These are phyloP conservation scores for Python bivittatus DNA, from an alignment of 2,113 vertebrate species.

Conservation along the genomic window DNA sequence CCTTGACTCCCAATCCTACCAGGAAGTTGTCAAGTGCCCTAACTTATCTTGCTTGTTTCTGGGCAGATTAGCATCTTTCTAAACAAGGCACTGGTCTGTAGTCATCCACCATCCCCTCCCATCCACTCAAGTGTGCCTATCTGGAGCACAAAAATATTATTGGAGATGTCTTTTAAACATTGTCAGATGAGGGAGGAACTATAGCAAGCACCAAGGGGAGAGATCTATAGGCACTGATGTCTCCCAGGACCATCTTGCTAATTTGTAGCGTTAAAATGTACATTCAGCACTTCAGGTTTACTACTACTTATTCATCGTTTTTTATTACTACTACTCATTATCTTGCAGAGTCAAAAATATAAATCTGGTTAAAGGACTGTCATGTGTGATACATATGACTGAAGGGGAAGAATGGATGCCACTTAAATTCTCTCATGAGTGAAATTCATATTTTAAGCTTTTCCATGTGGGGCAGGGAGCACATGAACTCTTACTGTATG, in stretches of 20 bases:
- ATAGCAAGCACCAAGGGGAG: background rate
- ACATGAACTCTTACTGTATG: background rate
- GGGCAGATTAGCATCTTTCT: background rate
- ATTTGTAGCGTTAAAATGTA: background rate
- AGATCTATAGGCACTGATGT: background rate
- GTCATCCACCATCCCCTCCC: background rate
- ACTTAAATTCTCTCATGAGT: background rate
- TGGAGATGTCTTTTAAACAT: background rate
- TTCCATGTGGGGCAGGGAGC: background rate
- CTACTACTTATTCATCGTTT: background rate
- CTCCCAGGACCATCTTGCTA: background rate
- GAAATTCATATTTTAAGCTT: background rate
- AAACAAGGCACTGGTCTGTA: background rate
- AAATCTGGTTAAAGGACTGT: background rate
- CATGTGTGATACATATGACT: background rate
- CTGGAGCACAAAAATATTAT: background rate
- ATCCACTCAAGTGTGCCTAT: background rate
- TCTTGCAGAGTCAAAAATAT: background rate
- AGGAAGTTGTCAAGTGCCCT: background rate
- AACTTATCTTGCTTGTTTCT: background rate
- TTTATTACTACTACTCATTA: background rate
- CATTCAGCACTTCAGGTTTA: background rate
- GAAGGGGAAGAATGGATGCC: background rate
- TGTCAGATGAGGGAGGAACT: background rate
- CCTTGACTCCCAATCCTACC: background rate